These are phyloP conservation scores for Solen grandis DNA, from an alignment of 1,140 invertebrate species.

Conservation along the genomic window DNA sequence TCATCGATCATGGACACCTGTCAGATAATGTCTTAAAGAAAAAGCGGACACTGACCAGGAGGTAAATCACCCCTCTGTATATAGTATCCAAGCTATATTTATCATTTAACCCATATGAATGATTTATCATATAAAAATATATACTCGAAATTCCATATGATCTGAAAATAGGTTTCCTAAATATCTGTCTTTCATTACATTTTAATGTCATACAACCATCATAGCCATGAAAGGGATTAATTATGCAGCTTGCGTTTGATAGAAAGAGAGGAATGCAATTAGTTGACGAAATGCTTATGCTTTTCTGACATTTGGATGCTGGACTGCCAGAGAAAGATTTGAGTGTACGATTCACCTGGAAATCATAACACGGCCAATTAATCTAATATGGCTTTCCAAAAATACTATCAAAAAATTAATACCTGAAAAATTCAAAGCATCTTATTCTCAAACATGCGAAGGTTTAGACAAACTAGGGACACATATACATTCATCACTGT, in stretches of 20 bases:
- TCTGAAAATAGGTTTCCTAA: slow-evolving; percentile 26
- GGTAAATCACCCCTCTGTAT: too few species aligned
- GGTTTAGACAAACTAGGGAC: slow-evolving; percentile 53
- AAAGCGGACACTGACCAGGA: not conserved
- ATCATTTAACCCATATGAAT: too few species aligned
- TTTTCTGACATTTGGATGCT: slow-evolving; percentile 53
- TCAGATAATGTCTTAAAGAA: not conserved
- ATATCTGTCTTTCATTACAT: not conserved
- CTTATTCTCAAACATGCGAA: slow-evolving; percentile 26
- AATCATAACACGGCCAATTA: slow-evolving; percentile 59
- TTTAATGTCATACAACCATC: slow-evolving; percentile 38
- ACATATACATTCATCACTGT: slow-evolving; percentile 30
- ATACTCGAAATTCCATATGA: too few species aligned
- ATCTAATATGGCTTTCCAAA: slow-evolving; percentile 38
- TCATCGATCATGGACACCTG: slow-evolving; percentile 9
- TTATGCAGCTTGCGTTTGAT: slow-evolving; percentile 40
- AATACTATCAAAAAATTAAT: slow-evolving; percentile 82
- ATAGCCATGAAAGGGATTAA: slow-evolving; percentile 33
- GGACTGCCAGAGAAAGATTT: slow-evolving; percentile 47
- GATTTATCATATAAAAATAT: too few species aligned
- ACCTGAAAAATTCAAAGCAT: slow-evolving; percentile 73
- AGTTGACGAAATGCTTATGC: slow-evolving; percentile 59
- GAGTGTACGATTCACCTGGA: slow-evolving; percentile 52
- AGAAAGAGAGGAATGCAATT: slow-evolving; percentile 23
- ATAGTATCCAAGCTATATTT: too few species aligned